phyloP scores from a whole-genome alignment of 2,113 vertebrate genomes.

The Empidonax traillii region DNA sequence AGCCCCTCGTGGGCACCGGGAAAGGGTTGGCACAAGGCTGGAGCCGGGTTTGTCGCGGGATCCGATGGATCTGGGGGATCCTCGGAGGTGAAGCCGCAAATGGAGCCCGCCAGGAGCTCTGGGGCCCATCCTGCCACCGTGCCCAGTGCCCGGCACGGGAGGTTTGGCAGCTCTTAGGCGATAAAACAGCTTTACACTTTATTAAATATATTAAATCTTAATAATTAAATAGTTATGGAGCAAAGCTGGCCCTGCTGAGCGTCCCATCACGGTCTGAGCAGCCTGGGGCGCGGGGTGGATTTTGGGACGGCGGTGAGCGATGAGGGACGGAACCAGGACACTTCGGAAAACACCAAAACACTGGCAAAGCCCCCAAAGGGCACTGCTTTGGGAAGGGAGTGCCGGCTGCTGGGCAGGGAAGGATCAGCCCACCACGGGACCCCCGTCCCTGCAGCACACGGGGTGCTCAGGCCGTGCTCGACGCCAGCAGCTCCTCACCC shows the following conservation, averaged over 20 bases:
- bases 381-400: background rate
- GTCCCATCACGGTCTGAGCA: background rate
- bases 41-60: background rate
- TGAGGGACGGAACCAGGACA: rapidly evolving
- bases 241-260: background rate
- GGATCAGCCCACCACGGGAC: rapidly evolving
- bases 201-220: constrained; percentile 66
- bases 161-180: background rate
- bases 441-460: rapidly evolving
- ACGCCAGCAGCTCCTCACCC: background rate
- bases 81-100: background rate
- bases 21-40: background rate
- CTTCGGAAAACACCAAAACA: background rate
- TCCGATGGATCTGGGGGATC: rapidly evolving
- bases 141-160: background rate
- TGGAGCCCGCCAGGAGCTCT: rapidly evolving
- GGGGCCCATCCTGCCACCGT: rapidly evolving
- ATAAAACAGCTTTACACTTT: constrained; percentile 31
- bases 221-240: constrained; percentile 47
- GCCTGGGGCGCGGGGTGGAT: background rate
- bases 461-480: rapidly evolving
- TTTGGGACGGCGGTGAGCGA: rapidly evolving
- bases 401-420: background rate
- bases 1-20: background rate
- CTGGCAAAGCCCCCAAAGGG: background rate